phyloP scores from a whole-genome alignment of 1,140 invertebrate species.

The Listronotus bonariensis region DNA sequence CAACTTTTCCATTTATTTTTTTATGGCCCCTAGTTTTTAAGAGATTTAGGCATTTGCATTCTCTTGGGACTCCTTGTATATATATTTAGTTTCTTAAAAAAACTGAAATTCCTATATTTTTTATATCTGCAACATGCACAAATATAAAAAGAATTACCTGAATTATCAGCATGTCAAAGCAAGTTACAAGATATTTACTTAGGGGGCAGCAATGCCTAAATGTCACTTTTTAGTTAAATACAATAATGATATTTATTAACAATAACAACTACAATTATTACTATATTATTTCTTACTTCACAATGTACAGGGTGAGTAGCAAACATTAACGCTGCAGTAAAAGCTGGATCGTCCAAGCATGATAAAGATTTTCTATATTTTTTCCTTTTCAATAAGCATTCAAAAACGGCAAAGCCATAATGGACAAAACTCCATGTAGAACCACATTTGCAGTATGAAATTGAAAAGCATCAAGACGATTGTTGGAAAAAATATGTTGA shows the following conservation, averaged over 20 bases:
- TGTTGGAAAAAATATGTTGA: slow-evolving; percentile 54
- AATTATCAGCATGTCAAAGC: too few relatives aligned
- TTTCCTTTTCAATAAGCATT: slow-evolving; percentile 46
- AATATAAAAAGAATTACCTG: too few relatives aligned
- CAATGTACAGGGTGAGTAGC: slow-evolving; percentile 94
- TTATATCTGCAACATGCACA: too few relatives aligned
- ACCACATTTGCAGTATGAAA: slow-evolving; percentile 77
- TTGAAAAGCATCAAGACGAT: slow-evolving; percentile 63
- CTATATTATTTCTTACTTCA: slow-evolving; percentile 67
- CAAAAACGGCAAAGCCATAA: slow-evolving; percentile 66
- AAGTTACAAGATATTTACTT: not conserved
- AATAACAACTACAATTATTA: too few relatives aligned
- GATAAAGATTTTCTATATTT: slow-evolving; percentile 42
- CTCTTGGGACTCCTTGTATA: too few relatives aligned
- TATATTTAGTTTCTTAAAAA: too few relatives aligned
- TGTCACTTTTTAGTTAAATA: not conserved
- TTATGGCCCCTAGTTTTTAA: too few relatives aligned
- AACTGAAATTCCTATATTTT: too few relatives aligned
- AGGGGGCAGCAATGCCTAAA: not conserved
- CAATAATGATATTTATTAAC: too few relatives aligned
- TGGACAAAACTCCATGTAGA: slow-evolving; percentile 69
- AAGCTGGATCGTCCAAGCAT: slow-evolving; percentile 42
- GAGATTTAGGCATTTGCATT: too few relatives aligned
- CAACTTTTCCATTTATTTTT: too few relatives aligned
- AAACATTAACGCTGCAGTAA: slow-evolving; percentile 73